These are phyloP conservation scores for Rhinoraja longicauda DNA, from an alignment of 2,797 vertebrate species.

Conservation along the genomic window DNA sequence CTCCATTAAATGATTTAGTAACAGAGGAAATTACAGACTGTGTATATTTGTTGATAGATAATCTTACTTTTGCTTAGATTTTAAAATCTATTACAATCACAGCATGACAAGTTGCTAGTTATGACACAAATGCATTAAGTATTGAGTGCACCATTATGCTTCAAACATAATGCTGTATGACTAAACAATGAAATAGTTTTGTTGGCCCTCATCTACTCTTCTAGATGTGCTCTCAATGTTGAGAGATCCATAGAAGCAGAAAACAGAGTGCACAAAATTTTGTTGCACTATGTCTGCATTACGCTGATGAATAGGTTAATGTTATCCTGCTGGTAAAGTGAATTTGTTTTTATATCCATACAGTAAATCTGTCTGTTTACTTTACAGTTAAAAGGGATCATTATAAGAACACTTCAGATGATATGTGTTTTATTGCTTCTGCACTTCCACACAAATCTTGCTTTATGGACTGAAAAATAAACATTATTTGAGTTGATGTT, in stretches of 20 bases:
- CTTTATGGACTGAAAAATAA: constrained; percentile 37
- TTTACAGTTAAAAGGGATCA: constrained; percentile 34
- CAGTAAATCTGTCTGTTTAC: constrained; percentile 34
- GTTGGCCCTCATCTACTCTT: neutral
- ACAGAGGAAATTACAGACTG: neutral
- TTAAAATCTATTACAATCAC: neutral
- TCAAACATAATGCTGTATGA: neutral
- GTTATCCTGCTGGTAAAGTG: neutral
- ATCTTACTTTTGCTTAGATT: neutral
- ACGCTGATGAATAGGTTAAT: constrained; percentile 21
- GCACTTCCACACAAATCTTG: neutral
- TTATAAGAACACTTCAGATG: constrained; percentile 34
- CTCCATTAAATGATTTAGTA: neutral
- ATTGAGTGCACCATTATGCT: neutral
- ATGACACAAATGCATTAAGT: neutral
- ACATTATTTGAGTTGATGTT: neutral
- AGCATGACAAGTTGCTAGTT: neutral
- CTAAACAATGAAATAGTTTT: neutral
- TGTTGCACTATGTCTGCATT: constrained; percentile 10
- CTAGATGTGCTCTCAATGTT: neutral
- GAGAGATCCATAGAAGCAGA: constrained; percentile 3
- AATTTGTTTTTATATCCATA: constrained; percentile 27
- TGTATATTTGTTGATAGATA: neutral
- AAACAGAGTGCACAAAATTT: neutral
- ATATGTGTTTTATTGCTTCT: constrained; percentile 27